These are phyloP conservation scores for Gallinago stenura DNA, from an alignment of 2,797 vertebrate species.

Conservation along the genomic window DNA sequence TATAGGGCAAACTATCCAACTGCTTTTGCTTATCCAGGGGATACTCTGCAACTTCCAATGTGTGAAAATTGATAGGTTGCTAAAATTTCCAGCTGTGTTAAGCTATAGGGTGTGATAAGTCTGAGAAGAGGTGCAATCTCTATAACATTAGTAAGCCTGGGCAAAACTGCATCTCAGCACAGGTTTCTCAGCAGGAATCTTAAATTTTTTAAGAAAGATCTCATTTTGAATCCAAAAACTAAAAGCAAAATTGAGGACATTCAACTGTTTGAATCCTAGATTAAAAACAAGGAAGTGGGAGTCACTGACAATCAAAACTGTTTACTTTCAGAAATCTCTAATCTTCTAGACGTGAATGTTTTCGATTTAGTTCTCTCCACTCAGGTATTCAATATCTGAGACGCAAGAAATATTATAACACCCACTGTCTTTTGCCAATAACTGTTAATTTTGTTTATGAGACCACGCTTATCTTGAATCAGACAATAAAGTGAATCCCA, in stretches of 20 bases:
- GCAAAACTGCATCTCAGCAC: background rate
- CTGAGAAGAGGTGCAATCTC: background rate
- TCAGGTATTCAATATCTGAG: background rate
- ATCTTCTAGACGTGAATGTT: background rate
- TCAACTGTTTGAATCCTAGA: background rate
- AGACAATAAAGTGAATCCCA: background rate
- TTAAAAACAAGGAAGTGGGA: background rate
- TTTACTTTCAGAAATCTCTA: background rate
- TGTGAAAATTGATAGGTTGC: background rate
- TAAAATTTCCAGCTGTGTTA: background rate
- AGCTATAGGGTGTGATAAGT: background rate
- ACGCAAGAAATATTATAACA: background rate
- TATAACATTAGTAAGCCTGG: background rate
- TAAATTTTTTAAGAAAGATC: background rate
- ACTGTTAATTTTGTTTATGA: background rate
- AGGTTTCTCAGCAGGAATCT: background rate
- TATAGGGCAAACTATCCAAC: background rate
- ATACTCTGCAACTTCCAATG: background rate
- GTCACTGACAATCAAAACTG: background rate
- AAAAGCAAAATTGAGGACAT: accelerated
- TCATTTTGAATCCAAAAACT: background rate
- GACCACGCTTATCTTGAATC: background rate
- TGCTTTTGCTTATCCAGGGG: background rate
- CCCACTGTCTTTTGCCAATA: background rate
- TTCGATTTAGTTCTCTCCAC: background rate